Evolutionary conservation across 2,888 invertebrate species (phyloP).

Genomic region (Norana najaformis): DNA sequence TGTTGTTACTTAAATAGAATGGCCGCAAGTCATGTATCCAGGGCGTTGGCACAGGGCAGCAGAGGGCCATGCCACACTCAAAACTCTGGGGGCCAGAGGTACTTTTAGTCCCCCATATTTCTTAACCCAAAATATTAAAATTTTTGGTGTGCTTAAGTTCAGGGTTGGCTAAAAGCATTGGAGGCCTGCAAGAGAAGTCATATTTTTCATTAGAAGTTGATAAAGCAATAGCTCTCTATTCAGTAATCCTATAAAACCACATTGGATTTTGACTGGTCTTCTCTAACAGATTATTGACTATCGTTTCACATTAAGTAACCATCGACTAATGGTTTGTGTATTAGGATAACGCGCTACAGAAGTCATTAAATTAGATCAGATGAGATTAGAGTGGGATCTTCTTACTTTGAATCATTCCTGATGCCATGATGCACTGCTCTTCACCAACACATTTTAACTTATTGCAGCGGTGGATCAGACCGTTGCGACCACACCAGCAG

Average conservation of each 20-base stretch:
- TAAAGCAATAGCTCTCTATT: not conserved
- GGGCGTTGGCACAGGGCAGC: too few species aligned
- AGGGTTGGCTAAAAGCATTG: too few species aligned
- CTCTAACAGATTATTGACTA: too few species aligned
- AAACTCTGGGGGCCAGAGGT: not conserved
- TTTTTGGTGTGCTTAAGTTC: too few species aligned
- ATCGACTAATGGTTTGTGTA: not conserved
- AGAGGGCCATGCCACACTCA: too few species aligned
- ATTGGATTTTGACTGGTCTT: not conserved
- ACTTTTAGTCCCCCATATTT: not conserved
- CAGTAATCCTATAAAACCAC: not conserved
- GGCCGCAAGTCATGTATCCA: too few species aligned
- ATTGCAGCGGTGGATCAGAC: slow-evolving; percentile 76
- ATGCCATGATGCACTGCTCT: not conserved
- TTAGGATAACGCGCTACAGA: not conserved
- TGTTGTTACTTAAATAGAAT: too few species aligned
- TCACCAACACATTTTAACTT: slow-evolving; percentile 70
- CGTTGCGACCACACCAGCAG: slow-evolving; percentile 75
- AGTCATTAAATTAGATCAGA: not conserved
- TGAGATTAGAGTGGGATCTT: not conserved
- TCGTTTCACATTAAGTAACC: too few species aligned
- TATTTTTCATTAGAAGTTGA: not conserved
- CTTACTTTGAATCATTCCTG: slow-evolving; percentile 16
- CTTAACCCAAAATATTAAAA: not conserved
- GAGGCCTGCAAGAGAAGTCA: too few species aligned